Evolutionary conservation across 2,113 vertebrate species (phyloP).

Genomic region (Plectropomus leopardus): DNA sequence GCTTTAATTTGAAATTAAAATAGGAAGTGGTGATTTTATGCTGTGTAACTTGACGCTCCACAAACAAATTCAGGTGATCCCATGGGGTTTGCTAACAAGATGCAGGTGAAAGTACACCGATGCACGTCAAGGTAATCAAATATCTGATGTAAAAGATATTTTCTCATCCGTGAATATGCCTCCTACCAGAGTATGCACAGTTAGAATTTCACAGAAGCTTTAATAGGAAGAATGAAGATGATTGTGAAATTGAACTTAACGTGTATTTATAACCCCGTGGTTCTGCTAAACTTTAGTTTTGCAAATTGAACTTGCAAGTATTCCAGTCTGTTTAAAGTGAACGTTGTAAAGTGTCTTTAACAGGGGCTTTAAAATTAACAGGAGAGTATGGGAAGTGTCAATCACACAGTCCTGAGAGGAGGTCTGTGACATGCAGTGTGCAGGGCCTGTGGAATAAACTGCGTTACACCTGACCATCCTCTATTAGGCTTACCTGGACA

Average conservation of each 20-base stretch:
- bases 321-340: no score
- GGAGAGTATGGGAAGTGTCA: background rate
- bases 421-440: background rate
- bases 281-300: no score
- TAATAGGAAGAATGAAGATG: background rate
- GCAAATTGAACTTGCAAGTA: no score
- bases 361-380: background rate
- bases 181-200: background rate
- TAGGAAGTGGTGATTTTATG: background rate
- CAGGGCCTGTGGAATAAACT: background rate
- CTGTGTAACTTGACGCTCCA: background rate
- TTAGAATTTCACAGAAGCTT: background rate
- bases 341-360: no score
- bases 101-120: background rate
- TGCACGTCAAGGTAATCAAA: background rate
- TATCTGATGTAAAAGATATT: background rate
- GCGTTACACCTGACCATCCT: background rate
- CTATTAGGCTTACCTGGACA: background rate
- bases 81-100: background rate
- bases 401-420: background rate
- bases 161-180: background rate
- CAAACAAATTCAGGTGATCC: background rate
- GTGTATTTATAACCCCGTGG: background rate
- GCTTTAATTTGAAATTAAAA: slow-evolving; percentile 9
- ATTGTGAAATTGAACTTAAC: background rate